Base-by-base conservation (phyloP, 2,113 vertebrate species). In the Myodes glareolus region DNA sequence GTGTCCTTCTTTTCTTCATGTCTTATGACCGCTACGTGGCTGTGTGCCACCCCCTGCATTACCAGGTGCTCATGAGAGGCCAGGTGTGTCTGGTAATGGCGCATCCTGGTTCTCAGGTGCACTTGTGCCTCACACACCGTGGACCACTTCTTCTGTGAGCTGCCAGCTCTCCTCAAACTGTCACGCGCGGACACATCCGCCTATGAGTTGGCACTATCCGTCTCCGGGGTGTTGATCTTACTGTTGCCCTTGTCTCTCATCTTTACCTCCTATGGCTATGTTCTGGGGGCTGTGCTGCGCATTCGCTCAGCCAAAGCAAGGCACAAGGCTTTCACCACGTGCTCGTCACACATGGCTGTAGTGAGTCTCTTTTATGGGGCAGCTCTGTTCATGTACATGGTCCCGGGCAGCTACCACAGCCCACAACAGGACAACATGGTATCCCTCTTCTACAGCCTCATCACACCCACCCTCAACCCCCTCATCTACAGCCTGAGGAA, bases 21-120 rank as follows among this genome's bases (percentile, higher is more conserved):
- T 97, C 98, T 12, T 98, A 98, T 1, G 98, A 98, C 84, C 86
- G 77, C 61, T 97, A 93, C 1, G 85, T 96, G 1, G 96, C 97
- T 0, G 85, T 97, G 75, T 98, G 97, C 90, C 93, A 90, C 23
- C 98, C 97, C 0, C 89, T 98, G 31, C 96, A 39, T 36, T 97
- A 98, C n/a, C 87, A 73, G 1, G 11, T 97, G 42, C 97, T 97
- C 68, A 97, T 97, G 96, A 89, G 90, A 45, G 58, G 0, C 16
- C 96, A 78, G 31, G 75, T 96, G 14, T 97, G 93, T 76, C n/a
- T 95, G 50, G 42, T 86, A 36, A 58, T 98, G 96, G 39, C 27
- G 9, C 39, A 7, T 95, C 96, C 61, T 96, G 96, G 96, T 2
- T 47, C 13, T 67, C 75, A 3, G 96, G 97, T 0, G 45, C 47